Conservation (phyloP, 2,113 vertebrate genomes). For the Casuarius casuarius region DNA sequence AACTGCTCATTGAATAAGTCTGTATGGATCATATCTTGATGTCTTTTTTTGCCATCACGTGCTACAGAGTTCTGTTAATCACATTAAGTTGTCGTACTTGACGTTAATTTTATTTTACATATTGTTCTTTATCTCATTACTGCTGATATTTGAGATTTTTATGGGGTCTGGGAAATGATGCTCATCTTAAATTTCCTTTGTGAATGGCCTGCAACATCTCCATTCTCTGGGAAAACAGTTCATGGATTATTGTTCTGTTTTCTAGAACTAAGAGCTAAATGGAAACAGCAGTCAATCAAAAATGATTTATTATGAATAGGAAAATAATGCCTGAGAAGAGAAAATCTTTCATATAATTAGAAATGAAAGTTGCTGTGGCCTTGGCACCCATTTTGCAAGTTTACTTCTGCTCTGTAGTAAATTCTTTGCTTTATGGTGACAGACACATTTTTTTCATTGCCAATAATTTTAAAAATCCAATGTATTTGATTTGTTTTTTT, state of each 20-base stretch:
- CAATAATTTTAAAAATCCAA: neutral
- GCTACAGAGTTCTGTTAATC: neutral
- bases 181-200: neutral
- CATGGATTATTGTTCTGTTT: neutral
- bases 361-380: neutral
- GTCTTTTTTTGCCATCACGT: neutral
- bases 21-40: neutral
- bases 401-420: neutral
- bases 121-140: neutral
- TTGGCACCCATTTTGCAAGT: neutral
- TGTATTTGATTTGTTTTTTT: neutral
- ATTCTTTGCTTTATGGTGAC: neutral
- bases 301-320: neutral
- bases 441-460: neutral
- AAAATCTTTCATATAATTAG: neutral
- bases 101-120: neutral
- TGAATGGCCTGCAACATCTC: neutral
- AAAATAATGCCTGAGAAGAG: neutral
- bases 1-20: neutral
- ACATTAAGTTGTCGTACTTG: neutral
- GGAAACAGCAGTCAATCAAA: neutral
- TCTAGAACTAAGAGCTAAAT: neutral
- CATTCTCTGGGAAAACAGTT: neutral
- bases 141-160: neutral
- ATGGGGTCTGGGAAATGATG: neutral